Evolutionary conservation across 1,140 invertebrate genomes (phyloP), one percentile per base, ranked within the genome.

Genomic region (Brachionus rubens): DNA sequence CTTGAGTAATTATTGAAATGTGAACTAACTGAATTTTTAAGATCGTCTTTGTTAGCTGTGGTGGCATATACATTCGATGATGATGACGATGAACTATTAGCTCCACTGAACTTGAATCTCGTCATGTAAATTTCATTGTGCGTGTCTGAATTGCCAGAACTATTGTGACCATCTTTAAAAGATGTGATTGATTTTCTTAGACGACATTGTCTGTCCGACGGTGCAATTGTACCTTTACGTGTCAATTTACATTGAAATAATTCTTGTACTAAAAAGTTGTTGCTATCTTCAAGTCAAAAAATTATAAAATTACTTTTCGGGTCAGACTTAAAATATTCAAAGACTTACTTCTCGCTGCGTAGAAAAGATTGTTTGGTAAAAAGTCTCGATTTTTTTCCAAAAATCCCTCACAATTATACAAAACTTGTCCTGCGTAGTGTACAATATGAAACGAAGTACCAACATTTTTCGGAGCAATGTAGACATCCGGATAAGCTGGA

Each of bases 381-480:
- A 91, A 90, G 78, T 91, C 91, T 54, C 90, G 86, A 81, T 91
- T 91, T 80, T 91, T 91, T 77, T 90, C 89, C 5, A 91, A 80
- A 80, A 91, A 91, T 81, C 89, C 88, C 30, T 89, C 87, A 0
- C 89, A 89, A 81, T 89, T 88, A 79, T 91, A 91, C 0, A 89
- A 87, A 10, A 91, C 70, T 30, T 48, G 43, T 6, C 33, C 54
- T 21, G 56, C 70, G 54, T 59, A 76, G 47, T 77, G 76, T 12
- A 75, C 9, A n/a, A 76, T 48, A 47, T 21, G 26, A 43, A 77
- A 77, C 5, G 36, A 54, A 47, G 47, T 78, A 14, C 33, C 62
- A 16, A 72, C 36, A 33, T 62, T 30, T 43, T 54, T 54, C 2
- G 70, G 59, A n/a, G 24, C 43, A 24, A 54, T 41, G 21, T 62